These are phyloP conservation scores for Novumbra hubbsi DNA, from an alignment of 2,797 vertebrate species.

Conservation along the genomic window DNA sequence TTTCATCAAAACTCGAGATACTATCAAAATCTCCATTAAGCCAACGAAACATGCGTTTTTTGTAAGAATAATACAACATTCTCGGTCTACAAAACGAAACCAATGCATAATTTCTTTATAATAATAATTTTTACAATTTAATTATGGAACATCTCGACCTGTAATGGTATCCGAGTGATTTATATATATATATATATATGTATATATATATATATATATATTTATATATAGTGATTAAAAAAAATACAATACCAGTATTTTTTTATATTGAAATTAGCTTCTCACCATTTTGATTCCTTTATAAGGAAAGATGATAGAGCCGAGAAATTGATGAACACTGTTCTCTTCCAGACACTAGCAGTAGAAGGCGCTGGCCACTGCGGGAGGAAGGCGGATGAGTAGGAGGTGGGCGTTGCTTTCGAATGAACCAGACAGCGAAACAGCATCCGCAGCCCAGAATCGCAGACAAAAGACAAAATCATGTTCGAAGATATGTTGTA, in stretches of 20 bases:
- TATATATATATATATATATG: too few species aligned
- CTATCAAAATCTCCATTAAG: background rate
- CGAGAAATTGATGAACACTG: constrained; percentile 20
- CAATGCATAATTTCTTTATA: background rate
- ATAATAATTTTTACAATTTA: background rate
- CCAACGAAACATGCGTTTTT: background rate
- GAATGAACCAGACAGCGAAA: constrained; percentile 11
- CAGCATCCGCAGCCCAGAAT: background rate
- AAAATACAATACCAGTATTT: background rate
- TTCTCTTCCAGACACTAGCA: constrained; percentile 12
- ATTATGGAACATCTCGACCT: background rate
- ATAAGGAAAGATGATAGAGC: constrained; percentile 18
- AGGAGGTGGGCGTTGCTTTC: background rate
- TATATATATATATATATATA: too few species aligned
- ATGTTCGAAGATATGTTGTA: background rate
- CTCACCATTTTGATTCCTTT: constrained; percentile 38
- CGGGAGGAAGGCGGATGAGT: background rate
- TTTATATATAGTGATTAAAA: background rate
- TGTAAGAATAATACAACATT: background rate
- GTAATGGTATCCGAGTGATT: background rate
- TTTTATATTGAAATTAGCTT: background rate
- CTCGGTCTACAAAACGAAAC: background rate
- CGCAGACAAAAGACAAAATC: constrained; percentile 7
- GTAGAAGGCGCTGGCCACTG: background rate
- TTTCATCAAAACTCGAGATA: background rate